Percentiles rank a stretch among this genome's conserved stretches.
Evolutionary conservation across 2,113 vertebrate genomes (phyloP).

Genomic region (Arenaria interpres): DNA sequence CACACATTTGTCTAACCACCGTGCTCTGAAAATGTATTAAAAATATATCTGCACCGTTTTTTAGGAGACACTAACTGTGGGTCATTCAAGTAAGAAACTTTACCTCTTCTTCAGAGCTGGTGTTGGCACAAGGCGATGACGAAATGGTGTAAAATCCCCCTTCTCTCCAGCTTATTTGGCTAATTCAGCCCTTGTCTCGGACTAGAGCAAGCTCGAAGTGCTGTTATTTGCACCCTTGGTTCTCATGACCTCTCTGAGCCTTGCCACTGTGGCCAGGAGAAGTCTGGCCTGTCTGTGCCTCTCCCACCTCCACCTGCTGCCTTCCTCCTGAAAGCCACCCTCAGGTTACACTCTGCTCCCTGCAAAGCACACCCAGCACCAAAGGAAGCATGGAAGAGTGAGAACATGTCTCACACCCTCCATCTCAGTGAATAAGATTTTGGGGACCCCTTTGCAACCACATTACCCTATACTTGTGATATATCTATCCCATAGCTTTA

Average conservation of each 20-base stretch:
- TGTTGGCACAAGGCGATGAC: neutral
- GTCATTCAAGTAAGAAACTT: neutral
- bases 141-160: neutral
- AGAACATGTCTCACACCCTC: neutral
- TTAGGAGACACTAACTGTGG: neutral
- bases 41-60: neutral
- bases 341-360: neutral
- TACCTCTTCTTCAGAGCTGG: neutral
- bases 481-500: neutral
- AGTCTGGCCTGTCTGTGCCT: neutral
- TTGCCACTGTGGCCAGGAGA: neutral
- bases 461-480: neutral
- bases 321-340: neutral
- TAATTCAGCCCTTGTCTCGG: neutral
- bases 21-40: neutral
- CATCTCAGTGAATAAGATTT: neutral
- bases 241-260: neutral
- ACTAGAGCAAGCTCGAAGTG: neutral
- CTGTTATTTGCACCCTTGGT: neutral
- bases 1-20: neutral
- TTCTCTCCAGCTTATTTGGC: neutral
- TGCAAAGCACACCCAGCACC: neutral
- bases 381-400: neutral
- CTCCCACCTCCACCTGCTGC: neutral
- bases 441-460: neutral